Evolutionary conservation across 2,888 invertebrate species (phyloP).

Genomic region (Callinectes sapidus): DNA sequence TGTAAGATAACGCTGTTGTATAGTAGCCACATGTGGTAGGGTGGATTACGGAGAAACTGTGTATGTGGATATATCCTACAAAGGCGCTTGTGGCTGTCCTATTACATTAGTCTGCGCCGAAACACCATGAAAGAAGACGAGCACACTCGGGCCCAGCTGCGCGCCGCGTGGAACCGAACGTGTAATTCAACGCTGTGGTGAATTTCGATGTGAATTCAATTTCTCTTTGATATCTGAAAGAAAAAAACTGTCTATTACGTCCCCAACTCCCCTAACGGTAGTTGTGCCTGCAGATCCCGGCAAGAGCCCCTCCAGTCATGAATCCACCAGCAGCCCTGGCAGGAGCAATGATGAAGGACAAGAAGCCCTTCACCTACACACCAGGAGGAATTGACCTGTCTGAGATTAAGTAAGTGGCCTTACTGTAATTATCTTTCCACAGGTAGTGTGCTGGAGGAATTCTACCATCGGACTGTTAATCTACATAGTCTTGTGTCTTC

Average conservation of each 20-base stretch:
- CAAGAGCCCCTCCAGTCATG: conserved; percentile 39
- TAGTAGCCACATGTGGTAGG: not conserved
- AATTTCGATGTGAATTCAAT: no score
- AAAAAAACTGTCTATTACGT: no score
- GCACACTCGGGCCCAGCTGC: no score
- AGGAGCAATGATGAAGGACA: conserved; percentile 95
- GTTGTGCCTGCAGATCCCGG: conserved; percentile 46
- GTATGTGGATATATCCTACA: no score
- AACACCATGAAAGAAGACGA: no score
- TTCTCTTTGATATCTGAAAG: no score
- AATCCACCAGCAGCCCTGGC: conserved; percentile 87
- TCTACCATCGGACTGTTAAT: not conserved
- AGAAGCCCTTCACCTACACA: conserved; percentile 97
- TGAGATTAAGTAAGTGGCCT: conserved; percentile 81
- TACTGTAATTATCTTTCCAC: not conserved
- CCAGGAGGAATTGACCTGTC: conserved; percentile 94
- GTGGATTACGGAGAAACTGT: no score
- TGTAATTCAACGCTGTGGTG: no score
- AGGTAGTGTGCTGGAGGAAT: not conserved
- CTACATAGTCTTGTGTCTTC: not conserved
- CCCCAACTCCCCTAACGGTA: not conserved
- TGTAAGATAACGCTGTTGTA: no score
- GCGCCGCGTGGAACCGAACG: no score
- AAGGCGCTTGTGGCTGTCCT: no score
- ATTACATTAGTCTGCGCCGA: no score